phyloP scores from a whole-genome alignment of 2,113 vertebrate genomes.

The zebrafish (Danio rerio) region GRCz12tu NC_133181.1:37046501-37047000 shows the following conservation, averaged over 20 bases:
- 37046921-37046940: too few species aligned
- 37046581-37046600: background rate
- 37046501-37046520: slow-evolving; percentile 38
- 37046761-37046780: background rate
- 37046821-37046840: too few species aligned
- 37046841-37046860: too few species aligned
- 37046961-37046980: background rate
- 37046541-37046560: slow-evolving; percentile 53
- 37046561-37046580: background rate
- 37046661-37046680: background rate
- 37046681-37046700: background rate
- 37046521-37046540: slow-evolving; percentile 17
- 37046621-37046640: too few species aligned
- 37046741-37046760: background rate
- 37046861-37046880: too few species aligned
- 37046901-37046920: too few species aligned
- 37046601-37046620: background rate
- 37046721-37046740: background rate
- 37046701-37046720: background rate
- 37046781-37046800: background rate
- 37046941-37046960: background rate
- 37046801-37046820: background rate
- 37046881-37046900: too few species aligned
- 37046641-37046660: background rate
- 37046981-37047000: background rate